Evolutionary conservation across 2,888 invertebrate genomes (phyloP).

Genomic region (Lapara coniferarum): DNA sequence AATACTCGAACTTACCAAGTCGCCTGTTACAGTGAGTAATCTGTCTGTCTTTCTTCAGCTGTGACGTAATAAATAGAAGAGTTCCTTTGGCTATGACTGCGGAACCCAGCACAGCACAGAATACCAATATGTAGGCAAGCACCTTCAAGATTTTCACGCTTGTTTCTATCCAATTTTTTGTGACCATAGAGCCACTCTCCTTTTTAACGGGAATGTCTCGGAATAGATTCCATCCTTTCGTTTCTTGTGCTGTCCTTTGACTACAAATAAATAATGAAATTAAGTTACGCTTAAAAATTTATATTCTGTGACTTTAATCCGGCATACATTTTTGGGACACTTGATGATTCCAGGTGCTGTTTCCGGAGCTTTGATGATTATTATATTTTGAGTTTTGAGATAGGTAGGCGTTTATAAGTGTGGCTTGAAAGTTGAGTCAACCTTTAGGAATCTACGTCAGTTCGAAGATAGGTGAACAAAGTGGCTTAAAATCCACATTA

Average conservation of each 20-base stretch:
- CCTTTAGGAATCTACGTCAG: too few relatives aligned
- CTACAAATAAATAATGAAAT: conserved; percentile 45
- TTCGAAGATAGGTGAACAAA: too few relatives aligned
- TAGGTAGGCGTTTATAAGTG: too few relatives aligned
- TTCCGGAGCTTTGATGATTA: too few relatives aligned
- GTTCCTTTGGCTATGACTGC: conserved; percentile 90
- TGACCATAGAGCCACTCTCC: conserved; percentile 87
- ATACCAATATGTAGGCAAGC: conserved; percentile 87
- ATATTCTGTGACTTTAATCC: neutral
- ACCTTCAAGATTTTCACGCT: conserved; percentile 86
- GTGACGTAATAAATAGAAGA: conserved; percentile 89
- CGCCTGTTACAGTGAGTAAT: conserved; percentile 85
- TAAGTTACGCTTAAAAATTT: neutral
- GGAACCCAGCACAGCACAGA: conserved; percentile 85
- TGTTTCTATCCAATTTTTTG: conserved; percentile 84
- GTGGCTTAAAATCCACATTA: too few relatives aligned
- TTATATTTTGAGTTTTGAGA: too few relatives aligned
- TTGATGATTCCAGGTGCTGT: too few relatives aligned
- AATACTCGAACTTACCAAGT: conserved; percentile 53
- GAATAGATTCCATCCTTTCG: conserved; percentile 91
- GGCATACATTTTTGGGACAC: neutral
- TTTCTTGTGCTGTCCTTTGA: conserved; percentile 80
- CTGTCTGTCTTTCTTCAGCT: conserved; percentile 81
- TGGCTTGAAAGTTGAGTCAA: too few relatives aligned
- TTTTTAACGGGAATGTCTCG: conserved; percentile 87